Evolutionary conservation across 2,797 vertebrate species (phyloP), one percentile per base, ranked within the genome.

Genomic region (Euthynnus affinis): DNA sequence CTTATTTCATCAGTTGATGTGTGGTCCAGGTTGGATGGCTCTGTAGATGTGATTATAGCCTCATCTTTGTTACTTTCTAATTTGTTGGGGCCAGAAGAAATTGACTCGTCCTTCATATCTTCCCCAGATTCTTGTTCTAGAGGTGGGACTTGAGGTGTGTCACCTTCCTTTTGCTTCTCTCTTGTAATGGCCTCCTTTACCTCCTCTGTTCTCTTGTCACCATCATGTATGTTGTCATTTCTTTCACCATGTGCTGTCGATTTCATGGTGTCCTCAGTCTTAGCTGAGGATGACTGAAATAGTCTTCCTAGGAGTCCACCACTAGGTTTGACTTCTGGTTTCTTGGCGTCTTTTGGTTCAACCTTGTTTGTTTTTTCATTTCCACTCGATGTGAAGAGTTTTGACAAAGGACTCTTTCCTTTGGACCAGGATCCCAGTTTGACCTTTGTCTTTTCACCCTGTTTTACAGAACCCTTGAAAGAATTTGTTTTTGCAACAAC

Each of bases 391-490:
- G 88, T 88, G 67, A 96, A 96, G 40, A 96, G 89, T 78, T 94
- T 95, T 17, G 90, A 94, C 62, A 95, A 67, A 61, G 95, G 92
- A 71, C 91, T 95, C 80, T 92, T 95, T 40, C 93, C 91, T 89
- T 93, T 95, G 10, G 94, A 94, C 93, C 89, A 94, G 6, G 94
- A 95, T 59, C 92, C 93, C 57, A 90, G 85, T 84, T 89, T 92
- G 8, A 29, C 37, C 22, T 86, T 93, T 4, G 88, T 56, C 83
- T 90, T 93, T 27, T 93, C 91, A 22, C 25, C 13, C 17, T 68
- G 82, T 81, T 89, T 94, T 65, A 59, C 83, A 60, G 56, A 71
- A 69, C 57, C 72, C 10, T 79, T 89, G 13, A 81, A 63, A 74
- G 81, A 87, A 73, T 82, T 86, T 65, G 78, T 53, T 81, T 81